Evolutionary conservation across 2,797 vertebrate genomes (phyloP).

Genomic region (Bovichtus diacanthus): DNA sequence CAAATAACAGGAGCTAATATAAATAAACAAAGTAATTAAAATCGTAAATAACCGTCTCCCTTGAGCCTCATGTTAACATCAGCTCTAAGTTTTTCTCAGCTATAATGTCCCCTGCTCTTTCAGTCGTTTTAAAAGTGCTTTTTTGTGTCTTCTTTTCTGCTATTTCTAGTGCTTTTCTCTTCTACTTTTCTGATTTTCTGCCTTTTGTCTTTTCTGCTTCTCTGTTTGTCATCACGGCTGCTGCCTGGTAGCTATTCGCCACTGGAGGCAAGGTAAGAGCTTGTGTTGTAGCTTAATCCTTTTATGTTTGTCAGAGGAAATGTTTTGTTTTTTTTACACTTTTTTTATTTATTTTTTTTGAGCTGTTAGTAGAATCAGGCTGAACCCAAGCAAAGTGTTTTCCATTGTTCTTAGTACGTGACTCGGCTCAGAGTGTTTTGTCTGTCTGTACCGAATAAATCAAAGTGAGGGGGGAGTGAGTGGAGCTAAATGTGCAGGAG

Average conservation of each 20-base stretch:
- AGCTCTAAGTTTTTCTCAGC: constrained; percentile 11
- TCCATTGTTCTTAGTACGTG: background rate
- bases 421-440: constrained; percentile 29
- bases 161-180: background rate
- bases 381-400: constrained; percentile 3
- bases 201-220: constrained; percentile 53
- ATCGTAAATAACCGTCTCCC: constrained; percentile 13
- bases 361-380: background rate
- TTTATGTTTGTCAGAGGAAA: background rate
- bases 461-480: constrained; percentile 7
- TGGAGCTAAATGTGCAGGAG: constrained; percentile 19
- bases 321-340: background rate
- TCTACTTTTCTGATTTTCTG: constrained; percentile 43
- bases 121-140: background rate
- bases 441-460: constrained; percentile 27
- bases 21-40: constrained; percentile 50
- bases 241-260: constrained; percentile 82
- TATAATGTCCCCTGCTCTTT: constrained; percentile 6
- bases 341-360: background rate
- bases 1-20: constrained; percentile 42
- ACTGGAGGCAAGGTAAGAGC: constrained; percentile 82
- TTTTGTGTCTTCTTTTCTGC: background rate
- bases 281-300: background rate
- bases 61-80: constrained; percentile 24
- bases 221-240: constrained; percentile 39